Evolutionary conservation across 2,888 invertebrate genomes (phyloP).

Genomic region (Lithophane semibrunnea): DNA sequence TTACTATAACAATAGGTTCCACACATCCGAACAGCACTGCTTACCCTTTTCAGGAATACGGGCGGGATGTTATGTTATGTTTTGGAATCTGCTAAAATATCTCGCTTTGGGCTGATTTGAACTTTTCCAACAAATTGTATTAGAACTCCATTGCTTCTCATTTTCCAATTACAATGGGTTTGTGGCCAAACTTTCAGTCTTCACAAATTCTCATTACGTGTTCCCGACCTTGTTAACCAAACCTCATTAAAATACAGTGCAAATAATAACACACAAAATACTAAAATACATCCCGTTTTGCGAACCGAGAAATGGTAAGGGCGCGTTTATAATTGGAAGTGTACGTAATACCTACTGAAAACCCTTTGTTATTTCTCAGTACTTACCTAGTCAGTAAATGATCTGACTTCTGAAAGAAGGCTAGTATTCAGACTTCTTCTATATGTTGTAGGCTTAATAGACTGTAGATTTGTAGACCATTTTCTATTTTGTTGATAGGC

Average conservation of each 20-base stretch:
- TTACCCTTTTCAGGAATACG: no score
- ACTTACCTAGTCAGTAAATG: no score
- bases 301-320: slow-evolving; percentile 8
- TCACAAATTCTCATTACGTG: slow-evolving; percentile 30
- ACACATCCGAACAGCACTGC: no score
- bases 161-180: slow-evolving; percentile 17
- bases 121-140: slow-evolving; percentile 1
- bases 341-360: background rate
- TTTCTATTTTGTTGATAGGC: no score
- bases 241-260: slow-evolving; percentile 37
- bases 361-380: background rate
- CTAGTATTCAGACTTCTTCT: no score
- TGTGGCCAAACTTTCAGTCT: background rate
- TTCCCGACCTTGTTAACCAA: slow-evolving; percentile 17
- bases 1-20: no score
- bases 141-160: slow-evolving; percentile 15
- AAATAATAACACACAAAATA: slow-evolving; percentile 41
- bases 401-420: background rate
- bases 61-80: background rate
- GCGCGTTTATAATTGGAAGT: background rate
- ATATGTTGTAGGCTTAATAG: no score
- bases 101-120: background rate
- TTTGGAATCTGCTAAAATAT: no score
- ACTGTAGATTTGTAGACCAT: no score
- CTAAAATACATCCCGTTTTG: slow-evolving; percentile 44